Base-by-base conservation (phyloP, 1,140 invertebrate genomes). In the Aphidius ervi region DNA sequence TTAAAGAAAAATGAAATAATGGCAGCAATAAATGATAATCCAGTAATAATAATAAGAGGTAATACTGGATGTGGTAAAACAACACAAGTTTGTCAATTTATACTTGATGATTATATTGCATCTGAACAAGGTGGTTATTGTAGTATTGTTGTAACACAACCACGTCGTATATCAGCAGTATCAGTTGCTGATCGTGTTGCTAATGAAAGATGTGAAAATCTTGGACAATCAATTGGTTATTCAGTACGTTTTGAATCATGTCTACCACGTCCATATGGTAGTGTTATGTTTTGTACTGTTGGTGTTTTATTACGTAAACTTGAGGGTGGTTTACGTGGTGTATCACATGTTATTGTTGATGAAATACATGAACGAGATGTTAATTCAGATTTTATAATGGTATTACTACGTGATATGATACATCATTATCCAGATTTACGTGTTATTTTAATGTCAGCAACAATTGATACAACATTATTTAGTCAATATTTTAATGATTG, bases 301-400 rank as follows among this genome's bases (percentile, higher is more conserved):
- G 92, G 92, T 40, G 95, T 99, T 1, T 74, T 99, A 10, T 74
- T 99, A 37, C 85, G 95, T 64, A 98, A 97, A 74, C 79, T 99
- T 5, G 93, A 95, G 78, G 86, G 84, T 6, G 93, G 93, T 3
- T 75, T 96, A 3, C 78, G 93, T 58, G 93, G 93, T 1, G 89
- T 96, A 8, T 94, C 91, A 6, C 94, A 96, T 69, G 91, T 95
- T 0, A 90, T 95, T 49, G 90, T 98, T 39, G 97, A 99, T 80
- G 97, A 99, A 83, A 95, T 99, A 63, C 97, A 99, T 72, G 96
- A 99, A 75, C 82, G 97, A 46, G 96, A 99, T 76, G 92, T 96
- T 0, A 97, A 98, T 75, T 94, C 92, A 40, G 97, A 99, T 75
- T 99, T 99, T 70, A 87, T 98, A 6, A 85, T 99, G 79, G 94